A percentile compares a stretch with the other conserved stretches of the same genome.
phyloP scores from a whole-genome alignment of 2,797 vertebrate genomes.

The Microcaecilia unicolor region DNA sequence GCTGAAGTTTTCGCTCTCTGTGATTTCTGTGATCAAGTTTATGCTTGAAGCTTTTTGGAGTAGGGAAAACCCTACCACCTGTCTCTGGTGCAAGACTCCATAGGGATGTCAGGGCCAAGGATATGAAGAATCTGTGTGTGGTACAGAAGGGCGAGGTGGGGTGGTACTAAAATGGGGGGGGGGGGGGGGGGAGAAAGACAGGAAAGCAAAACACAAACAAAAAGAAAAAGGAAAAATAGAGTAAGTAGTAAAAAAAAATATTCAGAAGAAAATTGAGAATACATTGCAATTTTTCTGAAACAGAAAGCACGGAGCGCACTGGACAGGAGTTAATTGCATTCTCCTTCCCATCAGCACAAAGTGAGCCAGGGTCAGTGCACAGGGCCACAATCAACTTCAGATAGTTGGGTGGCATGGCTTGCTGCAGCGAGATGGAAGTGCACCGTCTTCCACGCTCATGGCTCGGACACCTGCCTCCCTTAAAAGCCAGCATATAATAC shows the following conservation, averaged over 20 bases:
- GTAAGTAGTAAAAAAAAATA: neutral
- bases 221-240: neutral
- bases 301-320: accelerated
- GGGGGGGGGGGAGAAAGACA: too few relatives aligned
- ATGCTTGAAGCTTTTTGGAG: too few relatives aligned
- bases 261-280: neutral
- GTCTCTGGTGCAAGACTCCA: too few relatives aligned
- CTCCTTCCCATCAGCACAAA: neutral
- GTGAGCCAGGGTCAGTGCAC: neutral
- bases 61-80: too few relatives aligned
- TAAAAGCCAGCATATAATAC: neutral
- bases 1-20: too few relatives aligned
- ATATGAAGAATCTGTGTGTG: too few relatives aligned
- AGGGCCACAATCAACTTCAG: neutral
- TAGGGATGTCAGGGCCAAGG: too few relatives aligned
- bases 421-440: accelerated
- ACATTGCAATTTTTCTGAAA: too few relatives aligned
- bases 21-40: too few relatives aligned
- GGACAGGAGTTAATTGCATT: neutral
- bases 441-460: neutral
- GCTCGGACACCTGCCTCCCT: neutral
- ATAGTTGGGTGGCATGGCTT: neutral
- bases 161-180: too few relatives aligned
- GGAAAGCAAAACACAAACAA: neutral
- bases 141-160: too few relatives aligned